phyloP scores from a whole-genome alignment of 2,797 vertebrate species.

The Esox masquinongy region DNA sequence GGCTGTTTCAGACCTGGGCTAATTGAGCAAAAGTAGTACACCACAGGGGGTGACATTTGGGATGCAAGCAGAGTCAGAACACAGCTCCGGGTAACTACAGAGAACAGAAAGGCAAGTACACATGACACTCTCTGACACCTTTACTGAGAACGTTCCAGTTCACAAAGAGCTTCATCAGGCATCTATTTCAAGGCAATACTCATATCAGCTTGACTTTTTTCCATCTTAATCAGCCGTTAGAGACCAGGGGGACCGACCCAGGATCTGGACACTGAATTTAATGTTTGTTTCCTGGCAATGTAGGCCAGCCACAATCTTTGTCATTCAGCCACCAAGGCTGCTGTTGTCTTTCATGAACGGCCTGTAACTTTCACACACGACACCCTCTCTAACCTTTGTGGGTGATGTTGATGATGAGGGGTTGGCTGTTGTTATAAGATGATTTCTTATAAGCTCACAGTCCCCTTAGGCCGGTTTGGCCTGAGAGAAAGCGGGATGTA shows the following conservation, averaged over 20 bases:
- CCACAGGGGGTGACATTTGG: neutral
- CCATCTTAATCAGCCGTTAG: too few species aligned
- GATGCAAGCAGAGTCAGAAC: neutral
- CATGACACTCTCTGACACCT: neutral
- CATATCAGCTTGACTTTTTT: too few species aligned
- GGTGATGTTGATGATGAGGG: constrained; percentile 4
- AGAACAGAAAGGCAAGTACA: neutral
- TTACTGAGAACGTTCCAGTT: neutral
- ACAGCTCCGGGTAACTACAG: neutral
- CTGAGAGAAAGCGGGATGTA: neutral
- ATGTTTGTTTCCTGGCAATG: too few species aligned
- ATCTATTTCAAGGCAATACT: too few species aligned
- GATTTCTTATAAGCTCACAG: constrained; percentile 2
- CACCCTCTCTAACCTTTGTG: neutral
- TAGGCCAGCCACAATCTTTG: neutral
- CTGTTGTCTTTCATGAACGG: neutral
- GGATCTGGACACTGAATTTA: too few species aligned
- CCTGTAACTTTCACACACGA: neutral
- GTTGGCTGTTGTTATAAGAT: neutral
- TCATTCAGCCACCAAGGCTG: neutral
- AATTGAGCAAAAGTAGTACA: neutral
- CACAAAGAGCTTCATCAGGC: neutral
- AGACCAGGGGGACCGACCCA: neutral
- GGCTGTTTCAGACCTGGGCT: too few species aligned
- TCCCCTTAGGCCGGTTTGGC: neutral